Evolutionary conservation across 2,797 vertebrate species (phyloP), one percentile per base, ranked within the genome.

Genomic region (Mus caroli): DNA sequence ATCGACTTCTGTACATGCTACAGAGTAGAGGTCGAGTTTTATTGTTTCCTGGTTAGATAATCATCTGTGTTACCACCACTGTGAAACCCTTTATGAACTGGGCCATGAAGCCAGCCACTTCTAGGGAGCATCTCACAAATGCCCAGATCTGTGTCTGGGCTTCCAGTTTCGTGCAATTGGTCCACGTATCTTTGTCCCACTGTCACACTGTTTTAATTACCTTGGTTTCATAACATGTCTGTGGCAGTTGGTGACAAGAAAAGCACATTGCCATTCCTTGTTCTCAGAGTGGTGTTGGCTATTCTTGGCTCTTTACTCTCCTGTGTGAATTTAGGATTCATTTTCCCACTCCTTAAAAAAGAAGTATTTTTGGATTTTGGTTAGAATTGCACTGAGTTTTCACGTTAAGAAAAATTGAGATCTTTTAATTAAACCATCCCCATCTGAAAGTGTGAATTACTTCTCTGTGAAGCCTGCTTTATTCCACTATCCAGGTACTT

Each of bases 181-280:
- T 34, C 90, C 95, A 69, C 79, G 94, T 96, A 96, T 96, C 93
- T 97, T 56, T 71, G 80, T 80, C 77, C 90, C 88, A 71, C 73
- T 52, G 50, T 97, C 95, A 88, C 95, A 89, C 96, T 96, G 94
- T 97, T 97, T 98, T 94, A 98, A 97, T 96, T 97, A 96, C 95
- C 64, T 96, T 94, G 91, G 62, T 97, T 97, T 96, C 91, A 95
- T 97, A 90, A 92, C 58, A 77, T 96, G 77, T 90, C 93, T 96
- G 92, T 4, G 3, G 95, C 96, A 96, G 96, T 96, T 96, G 94
- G 96, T 92, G 97, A 94, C 95, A 97, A 93, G 97, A 79, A 91
- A 92, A 90, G 92, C 96, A 85, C 62, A 77, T 96, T 96, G 91
- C 92, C 95, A 93, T 97, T 26, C 88, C 92, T 83, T 82, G 77